Conservation (phyloP, 2,797 vertebrate genomes). For the Emys orbicularis region DNA sequence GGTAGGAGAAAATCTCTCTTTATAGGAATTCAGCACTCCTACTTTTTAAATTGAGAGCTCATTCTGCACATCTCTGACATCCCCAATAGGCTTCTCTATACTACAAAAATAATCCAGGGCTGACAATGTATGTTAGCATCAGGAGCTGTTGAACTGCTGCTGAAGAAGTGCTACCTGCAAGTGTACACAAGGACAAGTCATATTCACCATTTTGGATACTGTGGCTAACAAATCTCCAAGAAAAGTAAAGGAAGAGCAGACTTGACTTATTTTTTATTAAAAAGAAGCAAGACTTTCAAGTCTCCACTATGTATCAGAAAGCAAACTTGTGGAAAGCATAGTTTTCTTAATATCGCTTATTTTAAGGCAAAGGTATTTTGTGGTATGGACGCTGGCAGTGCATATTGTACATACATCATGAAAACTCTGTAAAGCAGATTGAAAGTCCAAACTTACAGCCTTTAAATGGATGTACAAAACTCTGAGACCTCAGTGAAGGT, state of each 20-base stretch:
- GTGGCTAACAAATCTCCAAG: fast-evolving
- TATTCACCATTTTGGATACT: not conserved
- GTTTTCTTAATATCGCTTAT: not conserved
- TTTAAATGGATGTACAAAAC: not conserved
- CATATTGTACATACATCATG: not conserved
- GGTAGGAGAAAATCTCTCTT: not conserved
- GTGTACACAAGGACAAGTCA: not conserved
- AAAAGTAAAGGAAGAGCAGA: not conserved
- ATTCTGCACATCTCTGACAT: not conserved
- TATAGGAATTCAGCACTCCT: not conserved
- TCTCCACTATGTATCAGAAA: not conserved
- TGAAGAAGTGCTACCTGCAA: not conserved
- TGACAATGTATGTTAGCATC: fast-evolving
- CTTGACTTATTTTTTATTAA: not conserved
- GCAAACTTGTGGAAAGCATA: not conserved
- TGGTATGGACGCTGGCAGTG: not conserved
- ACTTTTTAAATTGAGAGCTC: not conserved
- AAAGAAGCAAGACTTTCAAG: not conserved
- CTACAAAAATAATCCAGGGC: not conserved
- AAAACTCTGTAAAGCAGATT: not conserved
- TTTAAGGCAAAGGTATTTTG: fast-evolving
- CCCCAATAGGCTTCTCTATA: not conserved
- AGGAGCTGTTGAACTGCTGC: not conserved
- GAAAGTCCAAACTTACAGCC: not conserved
- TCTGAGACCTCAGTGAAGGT: not conserved